Evolutionary conservation across 2,113 vertebrate species (phyloP).

Genomic region (Brachyhypopomus occidentalis): DNA sequence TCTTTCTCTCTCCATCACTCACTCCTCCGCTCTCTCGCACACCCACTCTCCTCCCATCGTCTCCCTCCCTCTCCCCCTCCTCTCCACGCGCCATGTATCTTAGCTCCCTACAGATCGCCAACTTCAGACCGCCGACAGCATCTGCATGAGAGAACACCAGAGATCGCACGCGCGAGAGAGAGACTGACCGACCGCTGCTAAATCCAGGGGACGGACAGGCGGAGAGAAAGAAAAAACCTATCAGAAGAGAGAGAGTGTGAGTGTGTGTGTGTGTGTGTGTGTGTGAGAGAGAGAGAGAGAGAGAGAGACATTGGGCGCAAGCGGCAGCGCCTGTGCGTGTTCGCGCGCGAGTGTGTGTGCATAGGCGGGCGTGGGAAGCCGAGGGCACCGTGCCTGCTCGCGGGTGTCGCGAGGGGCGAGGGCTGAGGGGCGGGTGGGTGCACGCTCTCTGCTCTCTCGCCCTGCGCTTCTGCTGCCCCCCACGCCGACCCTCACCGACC

Average conservation of each 20-base stretch:
- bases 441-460: slow-evolving; percentile 24
- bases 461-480: slow-evolving; percentile 68
- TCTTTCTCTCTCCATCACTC: slow-evolving; percentile 41
- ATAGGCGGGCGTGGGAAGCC: slow-evolving; percentile 3
- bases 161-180: slow-evolving; percentile 39
- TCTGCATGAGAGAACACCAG: slow-evolving; percentile 52
- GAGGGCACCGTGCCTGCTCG: slow-evolving; percentile 48
- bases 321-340: slow-evolving; percentile 42
- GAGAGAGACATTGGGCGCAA: slow-evolving; percentile 22
- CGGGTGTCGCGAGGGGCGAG: slow-evolving; percentile 54
- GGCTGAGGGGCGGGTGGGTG: slow-evolving; percentile 62
- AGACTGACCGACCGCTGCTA: neutral
- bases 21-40: slow-evolving; percentile 29
- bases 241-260: slow-evolving; percentile 10
- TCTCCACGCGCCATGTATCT: slow-evolving; percentile 48
- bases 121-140: slow-evolving; percentile 59
- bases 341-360: slow-evolving; percentile 29
- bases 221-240: slow-evolving; percentile 10
- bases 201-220: slow-evolving; percentile 40
- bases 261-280: neutral
- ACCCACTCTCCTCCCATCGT: slow-evolving; percentile 26
- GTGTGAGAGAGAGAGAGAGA: slow-evolving; percentile 23
- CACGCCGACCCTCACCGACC: slow-evolving; percentile 68
- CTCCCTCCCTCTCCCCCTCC: slow-evolving; percentile 40
- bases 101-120: slow-evolving; percentile 63